These are phyloP conservation scores for Macrophya alboannulata DNA, from an alignment of 2,888 invertebrate genomes.

Conservation along the genomic window DNA sequence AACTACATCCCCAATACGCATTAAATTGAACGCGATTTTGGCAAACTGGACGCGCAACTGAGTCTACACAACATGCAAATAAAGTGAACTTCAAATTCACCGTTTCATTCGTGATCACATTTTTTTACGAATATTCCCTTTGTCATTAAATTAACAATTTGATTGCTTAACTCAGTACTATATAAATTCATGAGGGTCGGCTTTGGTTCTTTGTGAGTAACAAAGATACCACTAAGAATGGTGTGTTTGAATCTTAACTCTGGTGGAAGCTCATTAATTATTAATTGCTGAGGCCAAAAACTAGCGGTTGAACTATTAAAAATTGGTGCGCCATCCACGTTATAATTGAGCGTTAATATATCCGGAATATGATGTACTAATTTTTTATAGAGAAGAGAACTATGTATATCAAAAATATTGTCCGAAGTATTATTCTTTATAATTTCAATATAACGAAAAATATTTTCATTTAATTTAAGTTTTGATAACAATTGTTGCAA, in stretches of 20 bases:
- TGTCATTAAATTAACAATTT: constrained; percentile 22
- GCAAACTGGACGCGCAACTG: constrained; percentile 50
- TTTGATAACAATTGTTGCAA: constrained; percentile 47
- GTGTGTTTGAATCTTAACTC: background rate
- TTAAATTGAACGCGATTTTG: constrained; percentile 26
- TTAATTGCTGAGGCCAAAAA: constrained; percentile 9
- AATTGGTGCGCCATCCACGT: constrained; percentile 6
- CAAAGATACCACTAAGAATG: constrained; percentile 18
- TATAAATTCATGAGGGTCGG: constrained; percentile 44
- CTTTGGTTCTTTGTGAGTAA: constrained; percentile 38
- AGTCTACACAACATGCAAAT: constrained; percentile 50
- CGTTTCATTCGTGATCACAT: background rate
- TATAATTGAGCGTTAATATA: constrained; percentile 6
- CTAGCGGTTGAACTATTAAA: background rate
- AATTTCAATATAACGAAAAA: constrained; percentile 9
- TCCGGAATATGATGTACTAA: background rate
- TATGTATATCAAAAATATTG: background rate
- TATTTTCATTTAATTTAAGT: constrained; percentile 30
- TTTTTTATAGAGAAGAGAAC: too few species aligned
- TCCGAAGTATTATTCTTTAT: background rate
- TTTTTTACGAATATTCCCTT: constrained; percentile 33
- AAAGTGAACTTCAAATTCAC: constrained; percentile 8
- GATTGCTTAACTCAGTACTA: background rate
- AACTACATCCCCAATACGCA: constrained; percentile 5
- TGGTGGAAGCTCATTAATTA: background rate